A percentile compares a stretch with the other conserved stretches of the same genome.
phyloP scores from a whole-genome alignment of 2,113 vertebrate genomes.

The Ctenodactylus gundi region DNA sequence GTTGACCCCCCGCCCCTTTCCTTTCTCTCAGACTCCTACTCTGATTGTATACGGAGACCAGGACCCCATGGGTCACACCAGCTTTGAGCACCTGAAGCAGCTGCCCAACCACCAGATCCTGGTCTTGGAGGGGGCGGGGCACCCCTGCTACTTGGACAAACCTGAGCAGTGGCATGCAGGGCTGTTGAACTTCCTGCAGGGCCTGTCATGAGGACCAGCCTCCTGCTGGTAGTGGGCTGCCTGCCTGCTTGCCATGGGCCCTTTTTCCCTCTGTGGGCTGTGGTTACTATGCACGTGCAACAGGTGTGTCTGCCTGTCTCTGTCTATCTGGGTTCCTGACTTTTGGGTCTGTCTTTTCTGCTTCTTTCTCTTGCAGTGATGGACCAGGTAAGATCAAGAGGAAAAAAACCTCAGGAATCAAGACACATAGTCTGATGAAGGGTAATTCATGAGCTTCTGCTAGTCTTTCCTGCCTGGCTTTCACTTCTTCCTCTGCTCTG shows the following conservation, averaged over 20 bases:
- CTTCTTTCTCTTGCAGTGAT: conserved; percentile 59
- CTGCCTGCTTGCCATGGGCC: neutral
- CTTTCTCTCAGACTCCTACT: conserved; percentile 85
- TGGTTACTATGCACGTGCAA: neutral
- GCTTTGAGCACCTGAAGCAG: conserved; percentile 89
- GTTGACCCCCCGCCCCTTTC: neutral
- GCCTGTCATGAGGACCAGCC: conserved; percentile 77
- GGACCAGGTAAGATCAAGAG: conserved; percentile 48
- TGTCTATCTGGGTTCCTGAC: neutral
- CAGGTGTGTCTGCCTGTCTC: conserved; percentile 37
- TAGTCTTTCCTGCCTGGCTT: neutral
- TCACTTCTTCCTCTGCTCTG: neutral
- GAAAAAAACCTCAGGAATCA: neutral
- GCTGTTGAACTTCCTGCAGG: conserved; percentile 90
- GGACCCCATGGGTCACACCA: conserved; percentile 90
- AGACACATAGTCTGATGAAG: conserved; percentile 25
- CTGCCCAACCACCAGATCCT: conserved; percentile 92
- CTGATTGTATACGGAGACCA: conserved; percentile 95
- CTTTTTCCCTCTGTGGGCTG: neutral
- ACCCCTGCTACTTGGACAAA: conserved; percentile 96
- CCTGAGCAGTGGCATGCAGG: conserved; percentile 91
- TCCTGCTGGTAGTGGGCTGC: neutral
- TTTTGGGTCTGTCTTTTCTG: conserved; percentile 48
- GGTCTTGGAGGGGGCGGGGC: conserved; percentile 91
- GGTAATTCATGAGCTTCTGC: conserved; percentile 35